Base-by-base conservation (phyloP, 2,797 vertebrate genomes). In the Psittacula derbiana region DNA sequence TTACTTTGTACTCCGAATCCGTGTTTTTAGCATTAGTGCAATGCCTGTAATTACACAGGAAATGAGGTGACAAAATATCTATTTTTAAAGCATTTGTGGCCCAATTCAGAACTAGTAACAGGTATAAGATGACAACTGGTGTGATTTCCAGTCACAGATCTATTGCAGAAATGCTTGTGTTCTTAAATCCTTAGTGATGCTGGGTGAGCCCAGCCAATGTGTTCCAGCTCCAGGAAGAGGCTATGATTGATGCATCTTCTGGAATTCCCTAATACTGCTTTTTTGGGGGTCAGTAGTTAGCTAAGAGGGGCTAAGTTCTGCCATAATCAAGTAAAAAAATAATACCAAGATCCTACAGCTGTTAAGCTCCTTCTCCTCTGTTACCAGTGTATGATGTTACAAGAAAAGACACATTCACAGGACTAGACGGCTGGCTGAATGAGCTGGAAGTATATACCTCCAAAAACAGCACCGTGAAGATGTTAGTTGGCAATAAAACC, bases 331-430 rank as follows among this genome's bases (percentile, higher is more conserved):
- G 41, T 40, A 38, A 83, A 57, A 1, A 0, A 58, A 25, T 11
- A 36, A 58, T 24, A 58, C 38, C 21, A 67, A 28, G 69, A n/a
- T 17, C 58, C 25, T 28, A 10, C 33, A 73, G 53, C 40, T 80
- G n/a, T 38, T 69, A 62, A 91, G 31, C 41, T 83, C 16, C 25
- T 90, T 95, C 85, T 80, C 72, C 74, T 93, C 78, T 88, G 53
- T 88, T 65, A 38, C 24, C 78, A 97, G 96, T 97, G 78, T 97
- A 97, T 18, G 97, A 97, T 60, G 95, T 97, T 44, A 97, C 96
- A 49, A 95, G 95, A 28, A 97, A 94, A 85, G 95, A 93, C 65
- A 97, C 93, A 19, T 97, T 97, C 47, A 2, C 64, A 33, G 86
- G 92, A 30, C 69, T 97, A 1, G 90, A 97, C 6, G 47, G 82